Percentiles rank a stretch among this genome's conserved stretches.
Evolutionary conservation across 1,140 invertebrate species (phyloP).

Genomic region (Drosophila equinoxialis): DNA sequence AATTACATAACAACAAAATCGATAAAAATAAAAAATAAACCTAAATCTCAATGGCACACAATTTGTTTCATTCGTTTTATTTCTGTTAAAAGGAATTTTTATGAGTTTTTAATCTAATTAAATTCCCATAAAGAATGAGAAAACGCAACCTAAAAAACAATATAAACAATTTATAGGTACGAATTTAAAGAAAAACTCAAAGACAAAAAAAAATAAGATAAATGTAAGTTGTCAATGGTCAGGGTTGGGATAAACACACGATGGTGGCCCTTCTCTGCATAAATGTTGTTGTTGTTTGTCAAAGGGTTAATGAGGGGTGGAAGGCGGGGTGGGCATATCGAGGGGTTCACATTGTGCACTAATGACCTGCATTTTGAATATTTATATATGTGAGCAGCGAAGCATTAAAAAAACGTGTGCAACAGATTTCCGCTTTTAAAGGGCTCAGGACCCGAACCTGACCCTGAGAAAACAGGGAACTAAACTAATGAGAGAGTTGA

Average conservation of each 20-base stretch:
- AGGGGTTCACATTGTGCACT: conserved; percentile 46
- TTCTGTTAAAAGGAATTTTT: conserved; percentile 41
- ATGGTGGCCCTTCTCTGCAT: neutral
- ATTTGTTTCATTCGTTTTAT: conserved; percentile 21
- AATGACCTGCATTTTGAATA: conserved; percentile 73
- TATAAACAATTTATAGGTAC: conserved; percentile 46
- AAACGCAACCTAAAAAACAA: conserved; percentile 36
- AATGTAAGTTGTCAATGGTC: neutral
- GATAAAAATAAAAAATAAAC: conserved; percentile 23
- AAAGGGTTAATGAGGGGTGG: conserved; percentile 3
- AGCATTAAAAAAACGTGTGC: conserved; percentile 17
- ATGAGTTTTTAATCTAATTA: conserved; percentile 76
- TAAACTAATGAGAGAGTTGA: neutral
- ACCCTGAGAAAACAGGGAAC: neutral
- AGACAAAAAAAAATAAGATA: conserved; percentile 21
- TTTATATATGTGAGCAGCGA: conserved; percentile 32
- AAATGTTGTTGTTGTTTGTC: neutral
- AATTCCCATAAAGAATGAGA: conserved; percentile 56
- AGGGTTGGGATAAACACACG: neutral
- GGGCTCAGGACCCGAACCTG: neutral
- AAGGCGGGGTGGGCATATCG: neutral
- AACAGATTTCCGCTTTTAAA: neutral
- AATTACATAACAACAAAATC: conserved; percentile 54
- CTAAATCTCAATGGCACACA: conserved; percentile 38
- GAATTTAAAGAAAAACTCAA: conserved; percentile 41